Base-by-base conservation (phyloP, 2,113 vertebrate genomes). In the Pterocles burchelli region DNA sequence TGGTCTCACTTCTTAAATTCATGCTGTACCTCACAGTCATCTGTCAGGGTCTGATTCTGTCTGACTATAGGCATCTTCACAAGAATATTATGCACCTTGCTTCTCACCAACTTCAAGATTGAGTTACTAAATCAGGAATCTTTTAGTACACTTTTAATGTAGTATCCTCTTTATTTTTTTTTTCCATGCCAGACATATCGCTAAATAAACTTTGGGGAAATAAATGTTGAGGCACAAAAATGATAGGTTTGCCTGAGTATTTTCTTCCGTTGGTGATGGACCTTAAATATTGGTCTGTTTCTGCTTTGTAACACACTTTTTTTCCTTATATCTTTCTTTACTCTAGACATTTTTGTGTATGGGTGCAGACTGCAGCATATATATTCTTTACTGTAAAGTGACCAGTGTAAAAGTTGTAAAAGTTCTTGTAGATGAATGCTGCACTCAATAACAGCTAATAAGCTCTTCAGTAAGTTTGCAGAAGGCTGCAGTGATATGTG, bases 121-220 rank as follows among this genome's bases (percentile, higher is more conserved):
- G 38, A 66, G 13, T 13, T 57, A 68, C 31, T 41, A 66, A 48
- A 82, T n/a, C 31, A 66, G 59, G 14, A 68, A 33, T 41, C 31
- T 9, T 65, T 61, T 58, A 52, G 7, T 19, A 41, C 1, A 28
- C 12, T 79, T 70, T 20, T 48, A 62, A 48, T 11, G 2, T 54
- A 68, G 65, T 12, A 28, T 7, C 7, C 4, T 29, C 3, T 36
- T 72, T 13, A 4, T 25, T 19, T 26, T 29, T 52, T 49, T 51
- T 45, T 72, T 7, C 0, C 4, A 5, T n/a, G 43, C 7, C 9
- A 13, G 51, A 36, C 7, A 2, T n/a, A 36, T 18, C 22, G 14
- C 4, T 46, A 65, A 82, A 73, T 88, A 78, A 66, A 48, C 8
- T 12, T 55, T 31, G 4, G 6, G 7, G 14, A 15, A 73, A 38